Conservation (phyloP, 2,113 vertebrate species). For the Petrocephalus microphthalmus region DNA sequence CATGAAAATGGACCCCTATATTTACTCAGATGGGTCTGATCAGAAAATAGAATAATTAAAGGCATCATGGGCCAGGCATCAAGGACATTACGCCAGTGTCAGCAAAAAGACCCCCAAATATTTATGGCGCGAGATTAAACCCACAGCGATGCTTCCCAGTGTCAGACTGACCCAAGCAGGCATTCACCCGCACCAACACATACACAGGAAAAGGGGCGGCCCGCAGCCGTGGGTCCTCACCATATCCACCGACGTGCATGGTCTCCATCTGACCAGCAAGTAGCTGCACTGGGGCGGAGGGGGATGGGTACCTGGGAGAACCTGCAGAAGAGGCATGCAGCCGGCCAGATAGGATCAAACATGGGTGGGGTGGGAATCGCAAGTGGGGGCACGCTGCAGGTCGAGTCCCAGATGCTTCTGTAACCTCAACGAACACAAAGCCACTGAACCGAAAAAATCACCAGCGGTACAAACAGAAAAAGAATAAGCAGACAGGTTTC, state of each 20-base stretch:
- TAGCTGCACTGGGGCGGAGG: slow-evolving; percentile 60
- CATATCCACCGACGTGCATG: slow-evolving; percentile 78
- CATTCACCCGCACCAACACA: neutral
- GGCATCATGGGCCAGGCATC: neutral
- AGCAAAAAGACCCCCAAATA: neutral
- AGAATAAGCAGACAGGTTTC: neutral
- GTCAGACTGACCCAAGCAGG: neutral
- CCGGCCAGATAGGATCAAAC: neutral
- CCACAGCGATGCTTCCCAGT: neutral
- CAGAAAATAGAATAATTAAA: neutral
- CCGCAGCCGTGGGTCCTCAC: slow-evolving; percentile 48
- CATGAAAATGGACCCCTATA: neutral
- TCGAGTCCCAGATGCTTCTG: neutral
- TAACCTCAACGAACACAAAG: neutral
- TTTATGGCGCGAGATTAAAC: neutral
- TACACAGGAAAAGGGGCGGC: neutral
- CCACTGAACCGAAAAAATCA: neutral
- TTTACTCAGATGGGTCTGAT: neutral
- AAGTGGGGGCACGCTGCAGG: neutral
- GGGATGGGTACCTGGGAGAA: slow-evolving; percentile 62
- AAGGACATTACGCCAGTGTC: neutral
- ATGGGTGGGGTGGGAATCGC: neutral
- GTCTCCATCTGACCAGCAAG: slow-evolving; percentile 72
- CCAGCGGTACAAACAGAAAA: neutral
- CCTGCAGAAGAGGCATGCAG: slow-evolving; percentile 49